A percentile compares a stretch with the other conserved stretches of the same genome.
Evolutionary conservation across 2,113 vertebrate genomes (phyloP).

Genomic region (Struthidea cinerea): DNA sequence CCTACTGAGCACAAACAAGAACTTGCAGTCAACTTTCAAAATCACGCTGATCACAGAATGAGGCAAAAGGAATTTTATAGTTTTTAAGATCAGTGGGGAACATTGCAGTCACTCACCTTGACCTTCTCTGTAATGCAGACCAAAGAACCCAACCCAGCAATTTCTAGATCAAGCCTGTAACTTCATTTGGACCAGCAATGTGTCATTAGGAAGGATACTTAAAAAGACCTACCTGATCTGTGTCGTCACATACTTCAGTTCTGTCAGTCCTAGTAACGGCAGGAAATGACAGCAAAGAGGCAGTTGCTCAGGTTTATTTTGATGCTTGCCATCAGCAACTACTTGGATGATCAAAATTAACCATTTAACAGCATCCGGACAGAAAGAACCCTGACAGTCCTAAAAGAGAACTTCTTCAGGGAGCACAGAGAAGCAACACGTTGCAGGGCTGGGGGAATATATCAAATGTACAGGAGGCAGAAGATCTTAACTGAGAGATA

Average conservation of each 20-base stretch:
- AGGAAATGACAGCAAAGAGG: background rate
- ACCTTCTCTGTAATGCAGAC: background rate
- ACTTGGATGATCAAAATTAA: background rate
- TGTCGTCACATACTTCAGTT: background rate
- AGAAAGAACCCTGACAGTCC: background rate
- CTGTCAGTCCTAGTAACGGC: background rate
- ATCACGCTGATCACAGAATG: background rate
- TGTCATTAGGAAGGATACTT: background rate
- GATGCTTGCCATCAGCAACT: background rate
- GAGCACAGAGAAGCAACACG: background rate
- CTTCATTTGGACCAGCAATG: background rate
- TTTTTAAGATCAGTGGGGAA: background rate
- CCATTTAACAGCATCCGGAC: background rate
- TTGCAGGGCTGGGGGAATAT: accelerated
- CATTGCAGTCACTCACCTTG: background rate
- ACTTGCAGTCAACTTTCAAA: background rate
- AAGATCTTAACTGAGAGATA: background rate
- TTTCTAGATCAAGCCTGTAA: background rate
- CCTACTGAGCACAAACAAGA: background rate
- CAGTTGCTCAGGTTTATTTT: background rate
- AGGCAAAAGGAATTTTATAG: background rate
- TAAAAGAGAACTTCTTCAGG: background rate
- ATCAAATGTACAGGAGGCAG: background rate
- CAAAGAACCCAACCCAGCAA: background rate
- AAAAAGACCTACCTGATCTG: background rate